Conservation (phyloP, 2,113 vertebrate species). For the Elanoides forficatus region DNA sequence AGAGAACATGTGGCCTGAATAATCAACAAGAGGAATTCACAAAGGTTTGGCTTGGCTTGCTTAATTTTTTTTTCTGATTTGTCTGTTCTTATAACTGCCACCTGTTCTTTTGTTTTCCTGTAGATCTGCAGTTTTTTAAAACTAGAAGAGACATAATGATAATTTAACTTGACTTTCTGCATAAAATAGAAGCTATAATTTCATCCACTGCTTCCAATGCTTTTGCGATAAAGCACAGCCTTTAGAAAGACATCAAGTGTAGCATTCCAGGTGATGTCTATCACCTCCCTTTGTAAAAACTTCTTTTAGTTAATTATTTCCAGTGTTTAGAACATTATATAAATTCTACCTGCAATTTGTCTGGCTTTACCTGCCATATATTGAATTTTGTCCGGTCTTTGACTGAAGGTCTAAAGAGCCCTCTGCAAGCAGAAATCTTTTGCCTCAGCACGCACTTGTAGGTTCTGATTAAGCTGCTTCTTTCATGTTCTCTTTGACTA, state of each 20-base stretch:
- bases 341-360: not conserved
- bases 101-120: constrained; percentile 54
- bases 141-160: not conserved
- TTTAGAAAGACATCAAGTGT: not conserved
- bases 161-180: constrained; percentile 18
- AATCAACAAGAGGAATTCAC: constrained; percentile 55
- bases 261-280: not conserved
- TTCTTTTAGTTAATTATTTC: not conserved
- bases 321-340: not conserved
- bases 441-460: not conserved
- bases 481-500: not conserved
- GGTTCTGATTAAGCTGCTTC: not conserved
- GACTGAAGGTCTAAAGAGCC: not conserved
- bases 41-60: constrained; percentile 43
- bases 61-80: constrained; percentile 48
- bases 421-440: not conserved
- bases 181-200: not conserved
- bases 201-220: not conserved
- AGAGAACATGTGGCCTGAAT: constrained; percentile 58
- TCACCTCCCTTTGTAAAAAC: not conserved
- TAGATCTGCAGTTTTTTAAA: not conserved
- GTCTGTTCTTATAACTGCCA: constrained; percentile 57
- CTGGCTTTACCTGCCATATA: not conserved
- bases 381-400: not conserved
- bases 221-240: not conserved